A percentile compares a stretch with the other conserved stretches of the same genome.
These are phyloP conservation scores for Epistrophella euchroma DNA, from an alignment of 2,888 invertebrate species.

Conservation along the genomic window DNA sequence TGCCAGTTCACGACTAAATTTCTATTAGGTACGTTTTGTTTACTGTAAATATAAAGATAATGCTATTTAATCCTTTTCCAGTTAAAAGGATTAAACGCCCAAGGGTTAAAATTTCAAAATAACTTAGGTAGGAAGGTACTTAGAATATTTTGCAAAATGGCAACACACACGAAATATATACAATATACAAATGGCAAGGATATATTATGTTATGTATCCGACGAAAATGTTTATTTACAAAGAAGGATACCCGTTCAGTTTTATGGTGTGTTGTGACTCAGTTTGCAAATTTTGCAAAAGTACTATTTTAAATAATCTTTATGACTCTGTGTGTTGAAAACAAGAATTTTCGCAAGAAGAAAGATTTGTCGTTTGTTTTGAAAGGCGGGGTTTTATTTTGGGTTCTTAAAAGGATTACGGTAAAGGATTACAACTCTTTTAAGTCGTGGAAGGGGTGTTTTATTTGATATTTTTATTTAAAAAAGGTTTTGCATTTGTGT, in stretches of 20 bases:
- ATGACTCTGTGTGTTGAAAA: slow-evolving; percentile 22
- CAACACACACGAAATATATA: background rate
- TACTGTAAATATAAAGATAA: slow-evolving; percentile 82
- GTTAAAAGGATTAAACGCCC: slow-evolving; percentile 78
- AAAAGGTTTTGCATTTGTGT: slow-evolving; percentile 41
- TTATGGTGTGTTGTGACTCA: slow-evolving; percentile 51
- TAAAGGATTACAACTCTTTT: slow-evolving; percentile 81
- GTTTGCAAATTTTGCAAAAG: slow-evolving; percentile 66
- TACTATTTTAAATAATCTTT: background rate
- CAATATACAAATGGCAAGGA: background rate
- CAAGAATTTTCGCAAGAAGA: slow-evolving; percentile 8
- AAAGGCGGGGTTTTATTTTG: slow-evolving; percentile 83
- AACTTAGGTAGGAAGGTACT: background rate
- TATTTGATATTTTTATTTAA: slow-evolving; percentile 47
- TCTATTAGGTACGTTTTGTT: slow-evolving; percentile 77
- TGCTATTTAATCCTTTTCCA: slow-evolving; percentile 80
- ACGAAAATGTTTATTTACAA: slow-evolving; percentile 2
- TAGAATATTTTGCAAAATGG: background rate
- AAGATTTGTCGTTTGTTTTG: slow-evolving; percentile 50
- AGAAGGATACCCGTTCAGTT: slow-evolving; percentile 45
- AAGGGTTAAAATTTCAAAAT: slow-evolving; percentile 48
- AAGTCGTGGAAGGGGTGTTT: slow-evolving; percentile 56
- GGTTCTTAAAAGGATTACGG: slow-evolving; percentile 83
- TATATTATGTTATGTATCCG: background rate
- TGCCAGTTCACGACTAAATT: slow-evolving; percentile 35